Evolutionary conservation across 2,113 vertebrate genomes (phyloP), one percentile per base, ranked within the genome.

Genomic region (Hyla sarda): DNA sequence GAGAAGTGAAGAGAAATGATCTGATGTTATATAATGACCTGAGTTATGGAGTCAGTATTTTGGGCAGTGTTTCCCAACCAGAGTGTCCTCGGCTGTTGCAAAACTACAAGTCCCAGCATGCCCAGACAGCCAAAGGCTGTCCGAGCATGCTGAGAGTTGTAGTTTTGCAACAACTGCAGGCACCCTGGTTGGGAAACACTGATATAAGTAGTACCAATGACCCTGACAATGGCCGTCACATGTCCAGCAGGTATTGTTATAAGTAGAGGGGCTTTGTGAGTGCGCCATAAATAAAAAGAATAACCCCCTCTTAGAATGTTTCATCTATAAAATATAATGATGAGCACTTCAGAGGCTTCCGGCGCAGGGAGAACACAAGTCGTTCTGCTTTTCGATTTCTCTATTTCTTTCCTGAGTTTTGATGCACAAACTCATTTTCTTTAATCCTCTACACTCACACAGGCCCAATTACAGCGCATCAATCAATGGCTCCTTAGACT

Each of bases 351-450:
- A 30, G 47, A 82, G 37, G 28, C 60, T 23, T 30, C 16, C 17
- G 69, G 48, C 1, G 78, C 25, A 1, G 19, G 62, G 16, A 50
- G 21, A 60, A 84, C 19, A 47, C 30, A 21, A 45, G 37, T 75
- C 34, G 41, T 84, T 74, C 52, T 16, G 50, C 52, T 47, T 74
- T 75, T 45, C 75, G 54, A 72, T 73, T 72, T 83, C 45, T 37
- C 17, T 47, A 72, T 84, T 45, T 56, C 32, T 74, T 47, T n/a
- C 23, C 9, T 56, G 69, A 60, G 67, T 58, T 84, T 74, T 84
- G 52, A 84, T 45, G 52, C 52, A 45, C 69, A 74, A 74, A 34
- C 82, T 84, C 71, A 73, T 74, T 75, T 84, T 75, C 69, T 54
- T 37, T 75, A 84, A 84, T 74, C 82, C 69, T 62, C 30, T 41